These are phyloP conservation scores for Zenarchopterus dispar DNA, from an alignment of 2,797 vertebrate genomes.

Conservation along the genomic window DNA sequence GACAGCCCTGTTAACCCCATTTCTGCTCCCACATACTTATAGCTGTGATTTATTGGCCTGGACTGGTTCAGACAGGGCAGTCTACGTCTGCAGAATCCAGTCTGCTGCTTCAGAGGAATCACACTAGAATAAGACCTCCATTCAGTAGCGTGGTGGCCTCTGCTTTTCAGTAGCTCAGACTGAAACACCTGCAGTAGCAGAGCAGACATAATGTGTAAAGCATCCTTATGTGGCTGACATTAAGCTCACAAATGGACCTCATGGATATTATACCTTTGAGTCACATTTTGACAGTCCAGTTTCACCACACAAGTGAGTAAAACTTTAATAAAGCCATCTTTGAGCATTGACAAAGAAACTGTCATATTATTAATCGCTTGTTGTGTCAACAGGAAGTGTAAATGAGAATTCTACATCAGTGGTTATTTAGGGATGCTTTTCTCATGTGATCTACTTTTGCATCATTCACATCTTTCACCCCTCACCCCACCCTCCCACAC, in stretches of 20 bases:
- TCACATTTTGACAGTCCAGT: conserved; percentile 25
- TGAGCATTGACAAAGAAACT: conserved; percentile 20
- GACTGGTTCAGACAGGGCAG: conserved; percentile 34
- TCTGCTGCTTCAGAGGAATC: conserved; percentile 43
- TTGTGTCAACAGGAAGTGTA: no score
- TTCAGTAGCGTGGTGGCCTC: conserved; percentile 40
- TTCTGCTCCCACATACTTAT: conserved; percentile 37
- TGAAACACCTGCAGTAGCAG: conserved; percentile 50
- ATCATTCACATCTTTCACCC: no score
- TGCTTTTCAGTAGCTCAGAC: conserved; percentile 35
- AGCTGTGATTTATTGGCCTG: conserved; percentile 54
- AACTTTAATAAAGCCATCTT: conserved; percentile 30
- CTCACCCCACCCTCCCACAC: no score
- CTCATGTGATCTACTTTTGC: no score
- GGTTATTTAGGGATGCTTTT: no score
- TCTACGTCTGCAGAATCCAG: conserved; percentile 46
- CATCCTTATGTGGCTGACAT: conserved; percentile 48
- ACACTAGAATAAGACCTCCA: conserved; percentile 53
- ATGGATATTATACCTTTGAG: conserved; percentile 36
- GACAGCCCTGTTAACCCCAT: conserved; percentile 45
- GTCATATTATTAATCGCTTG: no score
- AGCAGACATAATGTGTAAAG: conserved; percentile 39
- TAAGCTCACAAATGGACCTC: conserved; percentile 29
- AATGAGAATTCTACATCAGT: no score
- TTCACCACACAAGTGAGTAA: conserved; percentile 13